Conservation (phyloP, 1,140 invertebrate genomes). For the Ceratitis capitata region DNA sequence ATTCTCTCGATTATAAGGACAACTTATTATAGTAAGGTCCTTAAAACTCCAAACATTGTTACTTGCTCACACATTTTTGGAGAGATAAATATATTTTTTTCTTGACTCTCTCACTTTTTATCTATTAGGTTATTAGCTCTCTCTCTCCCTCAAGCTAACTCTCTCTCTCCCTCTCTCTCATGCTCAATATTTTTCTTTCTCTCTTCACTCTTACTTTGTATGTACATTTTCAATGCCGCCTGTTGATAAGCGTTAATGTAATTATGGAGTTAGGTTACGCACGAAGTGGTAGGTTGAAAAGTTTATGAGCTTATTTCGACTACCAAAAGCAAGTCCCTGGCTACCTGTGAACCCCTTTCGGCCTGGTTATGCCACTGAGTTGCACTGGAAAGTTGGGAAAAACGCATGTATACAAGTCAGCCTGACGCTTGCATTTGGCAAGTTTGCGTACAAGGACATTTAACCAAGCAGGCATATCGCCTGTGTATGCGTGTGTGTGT, state of each 20-base stretch:
- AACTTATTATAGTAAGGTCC: not conserved
- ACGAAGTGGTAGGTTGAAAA: conserved; percentile 34
- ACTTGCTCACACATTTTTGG: not conserved
- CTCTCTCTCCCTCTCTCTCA: not conserved
- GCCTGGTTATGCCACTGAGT: not conserved
- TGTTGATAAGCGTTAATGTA: conserved; percentile 38
- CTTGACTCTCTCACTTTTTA: too few species aligned
- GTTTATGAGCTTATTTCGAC: conserved; percentile 27
- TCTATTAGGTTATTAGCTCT: not conserved
- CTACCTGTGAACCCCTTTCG: not conserved
- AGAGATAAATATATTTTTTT: too few species aligned
- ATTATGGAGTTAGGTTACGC: conserved; percentile 35
- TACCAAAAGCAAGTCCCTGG: not conserved
- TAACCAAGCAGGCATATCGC: not conserved
- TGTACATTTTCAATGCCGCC: conserved; percentile 16
- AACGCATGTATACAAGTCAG: not conserved
- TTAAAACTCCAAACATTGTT: not conserved
- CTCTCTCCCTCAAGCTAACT: not conserved
- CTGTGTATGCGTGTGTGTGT: not conserved
- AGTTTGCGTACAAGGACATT: not conserved
- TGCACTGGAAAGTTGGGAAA: not conserved
- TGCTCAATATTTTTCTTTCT: not conserved
- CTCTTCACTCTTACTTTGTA: not conserved
- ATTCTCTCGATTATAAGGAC: too few species aligned
- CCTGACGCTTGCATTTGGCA: not conserved